Percentiles rank a stretch among this genome's conserved stretches.
phyloP scores from a whole-genome alignment of 2,888 invertebrate genomes.

The Ametastegia equiseti region DNA sequence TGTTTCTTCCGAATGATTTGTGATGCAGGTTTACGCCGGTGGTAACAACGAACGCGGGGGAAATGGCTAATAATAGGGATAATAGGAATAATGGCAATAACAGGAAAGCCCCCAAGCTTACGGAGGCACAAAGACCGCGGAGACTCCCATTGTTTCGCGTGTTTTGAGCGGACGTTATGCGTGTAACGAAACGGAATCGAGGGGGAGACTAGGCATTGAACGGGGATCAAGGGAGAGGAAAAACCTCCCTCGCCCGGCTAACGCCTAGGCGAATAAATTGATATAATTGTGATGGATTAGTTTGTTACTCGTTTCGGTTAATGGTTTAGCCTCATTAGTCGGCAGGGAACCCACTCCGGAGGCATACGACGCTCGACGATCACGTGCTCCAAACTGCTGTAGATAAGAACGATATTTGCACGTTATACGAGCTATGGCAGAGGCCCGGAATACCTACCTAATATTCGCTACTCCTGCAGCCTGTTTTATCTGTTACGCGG shows the following conservation, averaged over 20 bases:
- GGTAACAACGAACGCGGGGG: neutral
- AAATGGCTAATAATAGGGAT: constrained; percentile 19
- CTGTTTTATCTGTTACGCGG: neutral
- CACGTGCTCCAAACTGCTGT: neutral
- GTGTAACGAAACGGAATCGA: neutral
- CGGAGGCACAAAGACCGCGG: constrained; percentile 20
- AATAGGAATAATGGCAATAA: constrained; percentile 20
- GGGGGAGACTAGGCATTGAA: neutral
- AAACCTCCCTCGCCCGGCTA: neutral
- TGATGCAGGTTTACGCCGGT: neutral
- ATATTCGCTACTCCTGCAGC: constrained; percentile 10
- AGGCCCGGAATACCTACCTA: neutral
- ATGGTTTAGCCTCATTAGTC: neutral
- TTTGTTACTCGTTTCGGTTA: neutral
- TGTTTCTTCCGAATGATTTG: neutral
- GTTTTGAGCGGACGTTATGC: constrained; percentile 24
- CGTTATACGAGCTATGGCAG: neutral
- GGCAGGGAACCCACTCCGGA: neutral
- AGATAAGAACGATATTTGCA: neutral
- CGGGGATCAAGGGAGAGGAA: neutral
- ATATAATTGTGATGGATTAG: constrained; percentile 31
- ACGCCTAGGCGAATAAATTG: neutral
- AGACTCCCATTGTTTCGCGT: constrained; percentile 23
- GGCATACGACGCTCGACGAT: constrained; percentile 7
- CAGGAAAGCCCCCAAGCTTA: constrained; percentile 27